Percentiles rank a stretch among this genome's conserved stretches.
These are phyloP conservation scores for Graphium colonna DNA, from an alignment of 2,888 invertebrate genomes.

Conservation along the genomic window DNA sequence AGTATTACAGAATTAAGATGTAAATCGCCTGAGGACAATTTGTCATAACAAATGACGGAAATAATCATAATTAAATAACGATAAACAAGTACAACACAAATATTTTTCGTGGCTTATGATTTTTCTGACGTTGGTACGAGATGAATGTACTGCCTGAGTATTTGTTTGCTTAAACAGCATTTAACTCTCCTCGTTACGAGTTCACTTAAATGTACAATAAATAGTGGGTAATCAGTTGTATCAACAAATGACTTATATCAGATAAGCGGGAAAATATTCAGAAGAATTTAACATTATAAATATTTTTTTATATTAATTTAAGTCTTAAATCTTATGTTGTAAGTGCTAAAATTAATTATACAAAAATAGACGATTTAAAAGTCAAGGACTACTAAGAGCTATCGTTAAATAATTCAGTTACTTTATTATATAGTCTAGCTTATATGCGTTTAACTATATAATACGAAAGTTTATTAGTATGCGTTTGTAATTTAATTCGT, in stretches of 20 bases:
- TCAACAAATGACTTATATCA: conserved; percentile 5
- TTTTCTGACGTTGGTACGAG: not conserved
- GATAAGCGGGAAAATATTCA: conserved; percentile 3
- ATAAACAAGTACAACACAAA: not conserved
- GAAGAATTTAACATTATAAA: not conserved
- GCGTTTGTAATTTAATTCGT: too few relatives aligned
- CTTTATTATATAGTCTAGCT: not conserved
- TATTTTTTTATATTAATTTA: not conserved
- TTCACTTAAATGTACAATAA: not conserved
- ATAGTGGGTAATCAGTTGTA: not conserved
- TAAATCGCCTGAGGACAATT: too few relatives aligned
- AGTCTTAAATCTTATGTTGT: not conserved
- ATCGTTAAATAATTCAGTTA: not conserved
- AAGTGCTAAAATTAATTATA: not conserved
- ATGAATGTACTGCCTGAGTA: not conserved
- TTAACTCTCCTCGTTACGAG: too few relatives aligned
- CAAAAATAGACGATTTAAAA: not conserved
- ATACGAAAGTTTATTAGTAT: too few relatives aligned
- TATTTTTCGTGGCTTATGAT: not conserved
- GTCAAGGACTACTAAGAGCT: not conserved
- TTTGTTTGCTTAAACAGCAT: too few relatives aligned
- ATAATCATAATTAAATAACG: not conserved
- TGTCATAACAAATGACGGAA: not conserved
- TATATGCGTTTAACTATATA: too few relatives aligned
- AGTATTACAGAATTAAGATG: too few relatives aligned